Evolutionary conservation across 2,797 vertebrate species (phyloP), one percentile per base, ranked within the genome.

Genomic region (Aphelocoma californica): DNA sequence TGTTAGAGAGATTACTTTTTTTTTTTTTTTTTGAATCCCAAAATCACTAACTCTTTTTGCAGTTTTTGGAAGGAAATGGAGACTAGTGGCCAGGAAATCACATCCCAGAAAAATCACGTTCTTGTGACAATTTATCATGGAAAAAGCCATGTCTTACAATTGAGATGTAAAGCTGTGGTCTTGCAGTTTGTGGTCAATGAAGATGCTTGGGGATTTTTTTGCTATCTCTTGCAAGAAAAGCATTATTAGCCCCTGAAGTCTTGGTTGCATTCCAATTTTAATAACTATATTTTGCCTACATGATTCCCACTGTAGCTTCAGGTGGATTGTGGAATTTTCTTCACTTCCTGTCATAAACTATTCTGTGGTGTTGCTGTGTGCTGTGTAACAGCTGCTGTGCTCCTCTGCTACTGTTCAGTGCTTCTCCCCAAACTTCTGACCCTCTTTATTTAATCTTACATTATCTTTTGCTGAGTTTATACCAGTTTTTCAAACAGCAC

Each of bases 191-290:
- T 88, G 91, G 95, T 85, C 96, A 82, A 6, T 80, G 88, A 94
- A 88, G 90, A 92, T 89, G 58, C 72, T 91, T 92, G 90, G 70
- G 81, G 64, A 95, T 54, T 80, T 96, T 90, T 97, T 83, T 94
- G 48, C 73, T 92, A 62, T 92, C 88, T 94, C 78, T 85, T 88
- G 85, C 65, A 97, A 96, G 77, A 88, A 84, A 81, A 91, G 48
- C 85, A 53, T 96, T 97, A 96, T 96, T 97, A 95, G 92, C 77
- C 94, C 88, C 88, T 86, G 90, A 93, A 95, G 95, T 93, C 82
- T 92, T 95, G 90, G 94, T 95, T 82, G 57, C 74, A 77, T 94
- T 94, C 95, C 92, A 95, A 6, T 91, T 95, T 96, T 95, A 94
- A 96, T 96, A 96, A 96, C 94, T 95, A 53, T 85, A 82, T 92